Percentiles rank a stretch among this genome's conserved stretches.
Conservation (phyloP, 2,888 invertebrate species). For the Pammene aurita region DNA sequence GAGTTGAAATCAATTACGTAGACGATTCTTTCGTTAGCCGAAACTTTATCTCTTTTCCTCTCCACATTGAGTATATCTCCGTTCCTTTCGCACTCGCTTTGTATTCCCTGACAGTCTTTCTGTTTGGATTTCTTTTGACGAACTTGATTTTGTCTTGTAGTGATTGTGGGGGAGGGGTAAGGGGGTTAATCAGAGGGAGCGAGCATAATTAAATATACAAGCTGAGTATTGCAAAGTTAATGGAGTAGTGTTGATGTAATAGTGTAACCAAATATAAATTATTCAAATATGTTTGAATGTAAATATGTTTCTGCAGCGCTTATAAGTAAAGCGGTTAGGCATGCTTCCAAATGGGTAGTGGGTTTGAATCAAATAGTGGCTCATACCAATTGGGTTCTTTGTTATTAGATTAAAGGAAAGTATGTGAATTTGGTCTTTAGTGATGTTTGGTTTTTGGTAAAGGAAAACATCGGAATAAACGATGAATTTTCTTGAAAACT, state of each 20-base stretch:
- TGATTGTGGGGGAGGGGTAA: slow-evolving; percentile 50
- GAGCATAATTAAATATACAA: slow-evolving; percentile 15
- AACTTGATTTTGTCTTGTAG: slow-evolving; percentile 60
- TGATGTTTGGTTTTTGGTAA: too few relatives aligned
- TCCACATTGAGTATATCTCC: slow-evolving; percentile 29
- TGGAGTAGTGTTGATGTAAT: not conserved
- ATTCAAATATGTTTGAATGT: not conserved
- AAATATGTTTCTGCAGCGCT: too few relatives aligned
- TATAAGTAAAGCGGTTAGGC: too few relatives aligned
- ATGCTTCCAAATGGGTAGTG: too few relatives aligned
- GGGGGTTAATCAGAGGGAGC: slow-evolving; percentile 1
- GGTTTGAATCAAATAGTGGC: too few relatives aligned
- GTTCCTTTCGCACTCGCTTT: slow-evolving; percentile 57
- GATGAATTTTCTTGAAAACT: too few relatives aligned
- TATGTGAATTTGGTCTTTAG: too few relatives aligned
- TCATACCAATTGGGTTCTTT: too few relatives aligned
- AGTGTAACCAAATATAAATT: not conserved
- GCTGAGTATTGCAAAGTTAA: not conserved
- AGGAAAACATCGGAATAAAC: too few relatives aligned
- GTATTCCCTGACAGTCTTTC: slow-evolving; percentile 65
- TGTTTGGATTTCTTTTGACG: slow-evolving; percentile 81
- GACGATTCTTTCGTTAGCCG: slow-evolving; percentile 81
- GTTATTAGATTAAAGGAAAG: too few relatives aligned
- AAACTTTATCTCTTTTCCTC: slow-evolving; percentile 61
- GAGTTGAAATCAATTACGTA: slow-evolving; percentile 81